A percentile compares a stretch with the other conserved stretches of the same genome.
Evolutionary conservation across 2,113 vertebrate genomes (phyloP).

Genomic region (Puma concolor): DNA sequence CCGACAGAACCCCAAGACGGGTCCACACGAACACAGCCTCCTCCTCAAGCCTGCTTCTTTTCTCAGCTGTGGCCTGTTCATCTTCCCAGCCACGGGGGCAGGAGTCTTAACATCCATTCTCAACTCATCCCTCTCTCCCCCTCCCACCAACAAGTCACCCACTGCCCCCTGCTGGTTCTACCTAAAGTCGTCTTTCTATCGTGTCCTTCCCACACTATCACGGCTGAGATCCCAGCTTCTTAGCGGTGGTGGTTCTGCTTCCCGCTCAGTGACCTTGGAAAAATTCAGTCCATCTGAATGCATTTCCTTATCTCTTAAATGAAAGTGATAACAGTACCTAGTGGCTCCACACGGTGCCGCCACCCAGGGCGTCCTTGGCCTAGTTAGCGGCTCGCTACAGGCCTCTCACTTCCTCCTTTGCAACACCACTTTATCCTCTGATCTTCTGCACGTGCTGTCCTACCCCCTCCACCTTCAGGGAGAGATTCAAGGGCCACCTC

Average conservation of each 20-base stretch:
- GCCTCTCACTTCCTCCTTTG: background rate
- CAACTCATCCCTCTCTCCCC: background rate
- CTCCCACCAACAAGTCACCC: background rate
- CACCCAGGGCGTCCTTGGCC: too few relatives aligned
- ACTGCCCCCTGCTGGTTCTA: background rate
- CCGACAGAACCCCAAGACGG: rapidly evolving
- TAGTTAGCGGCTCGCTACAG: rapidly evolving
- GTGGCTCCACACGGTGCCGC: background rate
- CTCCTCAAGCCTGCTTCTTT: background rate
- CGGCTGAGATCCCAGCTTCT: background rate
- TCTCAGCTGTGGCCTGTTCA: background rate
- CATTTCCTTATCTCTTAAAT: background rate
- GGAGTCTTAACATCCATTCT: background rate
- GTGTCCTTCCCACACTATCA: background rate
- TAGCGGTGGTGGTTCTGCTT: background rate
- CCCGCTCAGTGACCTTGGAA: background rate
- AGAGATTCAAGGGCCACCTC: background rate
- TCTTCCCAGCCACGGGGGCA: background rate
- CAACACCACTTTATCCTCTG: rapidly evolving
- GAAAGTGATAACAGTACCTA: background rate
- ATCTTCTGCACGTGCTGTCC: background rate
- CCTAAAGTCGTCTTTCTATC: background rate
- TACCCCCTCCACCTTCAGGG: background rate
- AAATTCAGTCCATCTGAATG: background rate
- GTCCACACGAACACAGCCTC: background rate